Percentiles rank a stretch among this genome's conserved stretches.
phyloP scores from a whole-genome alignment of 2,113 vertebrate species.

The Hemiprocne comata region DNA sequence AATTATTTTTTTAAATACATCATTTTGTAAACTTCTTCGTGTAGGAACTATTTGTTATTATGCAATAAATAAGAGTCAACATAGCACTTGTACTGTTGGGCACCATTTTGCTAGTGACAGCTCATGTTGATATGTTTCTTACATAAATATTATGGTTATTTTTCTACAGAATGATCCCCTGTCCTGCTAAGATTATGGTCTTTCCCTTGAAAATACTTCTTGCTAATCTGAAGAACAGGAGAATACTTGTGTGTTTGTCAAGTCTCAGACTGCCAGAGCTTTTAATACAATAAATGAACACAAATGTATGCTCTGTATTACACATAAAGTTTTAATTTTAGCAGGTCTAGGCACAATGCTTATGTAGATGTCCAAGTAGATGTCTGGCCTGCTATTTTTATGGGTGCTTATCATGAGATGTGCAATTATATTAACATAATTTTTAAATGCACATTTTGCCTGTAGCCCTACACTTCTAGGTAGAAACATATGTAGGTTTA shows the following conservation, averaged over 20 bases:
- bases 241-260: background rate
- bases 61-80: background rate
- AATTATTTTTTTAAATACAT: slow-evolving; percentile 37
- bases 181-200: background rate
- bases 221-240: background rate
- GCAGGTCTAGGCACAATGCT: background rate
- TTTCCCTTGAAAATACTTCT: background rate
- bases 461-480: background rate
- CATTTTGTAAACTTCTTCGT: background rate
- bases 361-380: background rate
- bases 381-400: background rate
- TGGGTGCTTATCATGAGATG: background rate
- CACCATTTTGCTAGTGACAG: background rate
- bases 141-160: background rate
- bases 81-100: background rate
- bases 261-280: background rate
- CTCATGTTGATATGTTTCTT: background rate
- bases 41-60: background rate
- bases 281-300: background rate
- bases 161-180: background rate
- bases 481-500: background rate
- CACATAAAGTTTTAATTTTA: background rate
- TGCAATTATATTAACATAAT: background rate
- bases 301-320: background rate
- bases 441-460: background rate